Evolutionary conservation across 2,888 invertebrate species (phyloP).

Genomic region (Toxonevra muliebris): DNA sequence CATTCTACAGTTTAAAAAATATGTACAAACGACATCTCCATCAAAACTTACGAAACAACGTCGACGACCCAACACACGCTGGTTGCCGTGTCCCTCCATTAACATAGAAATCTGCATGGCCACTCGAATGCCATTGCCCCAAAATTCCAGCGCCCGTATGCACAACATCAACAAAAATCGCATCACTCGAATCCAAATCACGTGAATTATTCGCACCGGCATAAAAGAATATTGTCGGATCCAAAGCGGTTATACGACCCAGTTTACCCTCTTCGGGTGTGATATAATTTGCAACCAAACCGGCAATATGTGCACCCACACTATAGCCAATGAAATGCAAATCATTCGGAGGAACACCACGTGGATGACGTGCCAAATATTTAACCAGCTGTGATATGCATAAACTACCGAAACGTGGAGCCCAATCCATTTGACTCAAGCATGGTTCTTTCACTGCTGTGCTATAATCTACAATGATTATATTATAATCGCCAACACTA

Average conservation of each 20-base stretch:
- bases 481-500: conserved; percentile 80
- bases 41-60: conserved; percentile 78
- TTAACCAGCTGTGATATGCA: conserved; percentile 84
- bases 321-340: conserved; percentile 87
- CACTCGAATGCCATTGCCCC: conserved; percentile 89
- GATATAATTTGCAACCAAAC: conserved; percentile 81
- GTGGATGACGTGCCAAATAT: conserved; percentile 80
- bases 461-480: conserved; percentile 87
- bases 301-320: conserved; percentile 87
- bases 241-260: conserved; percentile 85
- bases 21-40: not conserved
- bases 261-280: conserved; percentile 74
- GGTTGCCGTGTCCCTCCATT: conserved; percentile 89
- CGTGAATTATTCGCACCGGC: conserved; percentile 82
- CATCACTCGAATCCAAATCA: conserved; percentile 82
- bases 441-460: conserved; percentile 84
- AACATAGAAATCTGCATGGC: conserved; percentile 89
- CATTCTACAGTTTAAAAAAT: no score
- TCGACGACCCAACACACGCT: conserved; percentile 83
- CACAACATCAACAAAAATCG: conserved; percentile 82
- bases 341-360: conserved; percentile 77
- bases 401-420: conserved; percentile 72
- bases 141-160: conserved; percentile 89
- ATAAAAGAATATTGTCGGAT: conserved; percentile 88
- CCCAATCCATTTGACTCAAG: conserved; percentile 78